phyloP scores from a whole-genome alignment of 2,113 vertebrate genomes.

The Girardinichthys multiradiatus region DNA sequence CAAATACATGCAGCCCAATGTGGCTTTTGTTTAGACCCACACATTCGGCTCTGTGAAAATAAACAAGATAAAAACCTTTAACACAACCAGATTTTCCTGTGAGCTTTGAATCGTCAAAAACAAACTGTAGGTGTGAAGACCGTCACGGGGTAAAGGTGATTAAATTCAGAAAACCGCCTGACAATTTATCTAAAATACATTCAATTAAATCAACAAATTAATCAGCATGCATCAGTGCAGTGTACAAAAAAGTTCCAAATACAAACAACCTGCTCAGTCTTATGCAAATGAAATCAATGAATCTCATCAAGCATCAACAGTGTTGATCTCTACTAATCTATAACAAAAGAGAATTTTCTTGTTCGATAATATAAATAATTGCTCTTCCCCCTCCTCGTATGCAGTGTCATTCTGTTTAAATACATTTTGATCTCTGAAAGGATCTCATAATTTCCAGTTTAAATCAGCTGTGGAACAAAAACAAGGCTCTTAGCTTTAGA shows the following conservation, averaged over 20 bases:
- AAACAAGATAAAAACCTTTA: constrained; percentile 55
- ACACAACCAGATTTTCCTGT: constrained; percentile 42
- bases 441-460: background rate
- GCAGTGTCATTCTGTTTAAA: background rate
- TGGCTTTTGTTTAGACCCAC: constrained; percentile 17
- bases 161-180: constrained; percentile 7
- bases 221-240: background rate
- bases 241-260: background rate
- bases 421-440: background rate
- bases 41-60: constrained; percentile 40
- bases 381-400: background rate
- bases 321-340: constrained; percentile 28
- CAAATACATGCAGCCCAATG: background rate
- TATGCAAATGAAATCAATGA: constrained; percentile 36
- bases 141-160: constrained; percentile 32
- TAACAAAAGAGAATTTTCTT: background rate
- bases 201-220: constrained; percentile 4
- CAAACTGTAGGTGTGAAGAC: constrained; percentile 12
- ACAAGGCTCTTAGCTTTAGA: background rate
- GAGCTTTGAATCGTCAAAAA: constrained; percentile 36
- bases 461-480: background rate
- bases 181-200: constrained; percentile 13
- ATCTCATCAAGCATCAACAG: constrained; percentile 37
- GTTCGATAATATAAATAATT: background rate
- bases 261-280: constrained; percentile 6